Conservation (phyloP, 2,888 invertebrate species). For the Lymantria dispar region DNA sequence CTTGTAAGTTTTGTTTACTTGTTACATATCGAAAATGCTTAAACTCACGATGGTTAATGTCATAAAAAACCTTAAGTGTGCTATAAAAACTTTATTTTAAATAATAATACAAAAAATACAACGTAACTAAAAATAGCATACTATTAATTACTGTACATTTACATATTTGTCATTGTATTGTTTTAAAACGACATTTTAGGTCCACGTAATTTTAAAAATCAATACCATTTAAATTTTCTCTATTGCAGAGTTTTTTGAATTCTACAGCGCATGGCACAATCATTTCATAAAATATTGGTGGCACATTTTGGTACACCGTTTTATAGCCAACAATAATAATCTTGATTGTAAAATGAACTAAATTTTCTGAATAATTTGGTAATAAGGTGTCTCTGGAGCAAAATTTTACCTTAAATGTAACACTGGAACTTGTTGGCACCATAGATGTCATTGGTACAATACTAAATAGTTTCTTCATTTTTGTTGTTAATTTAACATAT, state of each 20-base stretch:
- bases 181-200: too few relatives aligned
- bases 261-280: conserved; percentile 54
- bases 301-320: conserved; percentile 48
- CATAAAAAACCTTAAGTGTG: too few relatives aligned
- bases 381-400: conserved; percentile 42
- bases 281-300: conserved; percentile 63
- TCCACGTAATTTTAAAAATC: background rate
- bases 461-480: conserved; percentile 56
- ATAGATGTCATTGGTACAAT: conserved; percentile 50
- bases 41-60: too few relatives aligned
- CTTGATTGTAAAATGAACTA: conserved; percentile 62
- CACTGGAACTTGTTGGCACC: conserved; percentile 38
- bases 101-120: too few relatives aligned
- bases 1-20: too few relatives aligned
- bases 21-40: too few relatives aligned
- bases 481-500: conserved; percentile 54
- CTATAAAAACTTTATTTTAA: too few relatives aligned
- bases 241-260: conserved; percentile 47
- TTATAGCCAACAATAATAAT: conserved; percentile 48
- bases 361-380: conserved; percentile 35
- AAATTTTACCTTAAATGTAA: conserved; percentile 43
- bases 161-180: too few relatives aligned
- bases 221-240: conserved; percentile 40
- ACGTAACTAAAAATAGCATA: too few relatives aligned
- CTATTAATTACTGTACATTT: too few relatives aligned